Percentiles rank a stretch among this genome's conserved stretches.
These are phyloP conservation scores for Mormyrops attenuatus DNA, from an alignment of 2,797 vertebrate genomes.

Conservation along the genomic window DNA sequence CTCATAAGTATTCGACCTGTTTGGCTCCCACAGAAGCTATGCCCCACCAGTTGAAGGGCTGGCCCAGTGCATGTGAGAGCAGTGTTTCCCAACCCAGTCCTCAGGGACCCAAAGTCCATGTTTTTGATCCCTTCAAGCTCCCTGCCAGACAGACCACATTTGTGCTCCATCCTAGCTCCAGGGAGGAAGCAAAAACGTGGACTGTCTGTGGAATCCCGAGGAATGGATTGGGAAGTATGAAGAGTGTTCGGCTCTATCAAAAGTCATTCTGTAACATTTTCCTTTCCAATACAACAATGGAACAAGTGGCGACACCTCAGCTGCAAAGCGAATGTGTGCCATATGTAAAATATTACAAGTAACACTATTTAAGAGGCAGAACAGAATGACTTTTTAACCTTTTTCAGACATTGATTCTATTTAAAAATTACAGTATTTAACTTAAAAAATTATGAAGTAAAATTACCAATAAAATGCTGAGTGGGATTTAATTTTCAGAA, in stretches of 20 bases:
- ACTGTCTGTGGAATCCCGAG: background rate
- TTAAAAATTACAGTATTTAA: background rate
- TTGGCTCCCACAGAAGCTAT: background rate
- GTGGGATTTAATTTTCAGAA: background rate
- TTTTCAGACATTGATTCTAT: background rate
- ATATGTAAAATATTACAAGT: background rate
- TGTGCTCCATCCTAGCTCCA: background rate
- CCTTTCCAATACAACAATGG: background rate
- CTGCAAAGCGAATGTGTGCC: background rate
- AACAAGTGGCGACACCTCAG: background rate
- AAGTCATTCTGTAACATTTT: background rate
- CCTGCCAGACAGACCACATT: background rate
- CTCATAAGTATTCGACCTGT: background rate
- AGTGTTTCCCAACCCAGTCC: background rate
- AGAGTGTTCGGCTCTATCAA: background rate
- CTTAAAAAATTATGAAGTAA: background rate
- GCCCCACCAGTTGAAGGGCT: background rate
- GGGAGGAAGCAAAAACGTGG: background rate
- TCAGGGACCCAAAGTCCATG: background rate
- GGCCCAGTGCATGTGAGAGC: background rate
- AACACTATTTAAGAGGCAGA: background rate
- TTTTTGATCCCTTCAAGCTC: background rate
- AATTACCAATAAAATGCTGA: background rate
- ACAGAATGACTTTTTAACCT: background rate
- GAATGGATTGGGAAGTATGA: background rate